These are phyloP conservation scores for Onychomys arenicola DNA, from an alignment of 2,797 vertebrate species.

Conservation along the genomic window DNA sequence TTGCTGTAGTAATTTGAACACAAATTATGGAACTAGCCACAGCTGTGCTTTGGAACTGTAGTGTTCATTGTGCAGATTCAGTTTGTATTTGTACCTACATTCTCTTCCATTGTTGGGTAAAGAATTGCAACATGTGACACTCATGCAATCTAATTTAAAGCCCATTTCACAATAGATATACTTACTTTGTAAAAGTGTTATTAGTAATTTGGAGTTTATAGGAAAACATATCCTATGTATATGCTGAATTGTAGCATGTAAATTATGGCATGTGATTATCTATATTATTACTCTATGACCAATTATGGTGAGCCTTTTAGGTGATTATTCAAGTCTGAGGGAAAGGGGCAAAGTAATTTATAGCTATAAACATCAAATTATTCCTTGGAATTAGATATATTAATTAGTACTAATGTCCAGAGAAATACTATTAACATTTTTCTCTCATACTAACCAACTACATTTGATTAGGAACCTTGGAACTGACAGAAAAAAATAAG, in stretches of 20 bases:
- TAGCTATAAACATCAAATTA: not conserved
- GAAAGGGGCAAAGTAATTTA: not conserved
- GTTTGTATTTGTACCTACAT: not conserved
- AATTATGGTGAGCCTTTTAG: not conserved
- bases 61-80: not conserved
- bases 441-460: not conserved
- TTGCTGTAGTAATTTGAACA: not conserved
- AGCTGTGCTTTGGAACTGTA: not conserved
- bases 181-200: slow-evolving; percentile 1
- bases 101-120: not conserved
- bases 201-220: not conserved
- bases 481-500: not conserved
- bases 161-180: not conserved
- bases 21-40: not conserved
- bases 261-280: not conserved
- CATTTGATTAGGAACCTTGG: not conserved
- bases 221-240: not conserved
- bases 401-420: not conserved
- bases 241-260: not conserved
- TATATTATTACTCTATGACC: not conserved
- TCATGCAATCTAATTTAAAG: not conserved
- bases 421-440: not conserved
- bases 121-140: not conserved
- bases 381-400: not conserved
- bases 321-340: not conserved